Conservation (phyloP, 2,888 invertebrate genomes). For the Congeria kusceri region DNA sequence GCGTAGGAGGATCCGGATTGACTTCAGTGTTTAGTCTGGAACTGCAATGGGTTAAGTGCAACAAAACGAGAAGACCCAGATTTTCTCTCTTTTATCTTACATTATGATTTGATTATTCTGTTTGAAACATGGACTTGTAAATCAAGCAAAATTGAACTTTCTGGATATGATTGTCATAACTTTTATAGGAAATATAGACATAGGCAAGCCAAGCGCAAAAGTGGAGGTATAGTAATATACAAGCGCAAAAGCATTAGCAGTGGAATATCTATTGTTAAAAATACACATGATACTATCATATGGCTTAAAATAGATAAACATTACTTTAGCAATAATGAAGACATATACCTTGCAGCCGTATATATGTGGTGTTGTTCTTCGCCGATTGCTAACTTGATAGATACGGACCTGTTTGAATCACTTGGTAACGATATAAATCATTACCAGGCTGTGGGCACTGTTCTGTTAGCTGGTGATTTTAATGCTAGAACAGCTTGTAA, state of each 20-base stretch:
- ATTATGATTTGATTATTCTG: neutral
- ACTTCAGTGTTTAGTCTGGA: neutral
- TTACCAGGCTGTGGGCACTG: neutral
- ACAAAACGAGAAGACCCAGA: neutral
- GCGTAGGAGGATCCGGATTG: neutral
- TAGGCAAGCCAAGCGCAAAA: slow-evolving; percentile 15
- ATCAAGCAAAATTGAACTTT: neutral
- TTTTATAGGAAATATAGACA: slow-evolving; percentile 22
- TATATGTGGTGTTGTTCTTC: too few relatives aligned
- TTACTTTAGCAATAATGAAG: too few relatives aligned
- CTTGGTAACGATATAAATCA: neutral
- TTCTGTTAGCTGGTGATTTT: neutral
- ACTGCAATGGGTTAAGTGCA: neutral
- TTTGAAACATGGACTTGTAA: slow-evolving; percentile 16
- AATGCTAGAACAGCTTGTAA: neutral
- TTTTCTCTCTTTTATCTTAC: neutral
- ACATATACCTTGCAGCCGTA: too few relatives aligned
- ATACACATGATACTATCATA: neutral
- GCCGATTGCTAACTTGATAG: too few relatives aligned
- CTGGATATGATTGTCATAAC: slow-evolving; percentile 12
- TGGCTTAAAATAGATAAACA: too few relatives aligned
- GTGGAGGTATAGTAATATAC: slow-evolving; percentile 4
- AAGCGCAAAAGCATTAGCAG: too few relatives aligned
- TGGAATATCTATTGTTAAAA: slow-evolving; percentile 6
- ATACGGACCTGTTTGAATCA: neutral